Base-by-base conservation (phyloP, 2,113 vertebrate genomes). In the Heterochromis multidens region DNA sequence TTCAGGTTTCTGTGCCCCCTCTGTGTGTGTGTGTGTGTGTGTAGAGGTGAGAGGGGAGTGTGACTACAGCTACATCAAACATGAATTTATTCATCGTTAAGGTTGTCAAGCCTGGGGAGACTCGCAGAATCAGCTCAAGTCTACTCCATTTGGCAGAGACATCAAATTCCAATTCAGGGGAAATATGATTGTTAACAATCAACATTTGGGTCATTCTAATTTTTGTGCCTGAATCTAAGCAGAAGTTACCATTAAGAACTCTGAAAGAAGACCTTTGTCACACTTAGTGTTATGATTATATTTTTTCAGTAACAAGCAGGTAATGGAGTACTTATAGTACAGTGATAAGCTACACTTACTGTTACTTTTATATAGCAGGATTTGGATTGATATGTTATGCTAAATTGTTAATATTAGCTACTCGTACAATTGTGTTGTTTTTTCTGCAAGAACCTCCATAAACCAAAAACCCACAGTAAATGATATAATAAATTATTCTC, bases 1-100 rank as follows among this genome's bases (percentile, higher is more conserved):
- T 82, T 80, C 37, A 77, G 54, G 77, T 62, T 86, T 86, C 59
- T 77, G 13, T 59, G 59, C 65, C 77, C 43, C 59, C 14, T 4
- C 33, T 56, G n/a, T 29, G 57, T 76, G 57, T 56, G 74, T 29
- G 85, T 37, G 57, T 21, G 57, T 65, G 31, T 25, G 37, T 43
- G 16, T 57, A 37, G 79, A 56, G 25, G 31, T 33, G 12, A 9
- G 59, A 77, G 81, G 79, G 79, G 81, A 78, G 27, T 31, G 74
- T 79, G 81, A 79, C 37, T 40, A 35, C 62, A 65, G 62, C 81
- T 63, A 14, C 27, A 87, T 84, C 52, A 77, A 52, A 84, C 35
- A 82, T 87, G 49, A 61, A 85, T 92, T 76, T 83, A 84, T 85
- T 88, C 79, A 79, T 80, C 82, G 81, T 70, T 80, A 58, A 52